A percentile compares a stretch with the other conserved stretches of the same genome.
These are phyloP conservation scores for Rhizomys pruinosus DNA, from an alignment of 2,113 vertebrate genomes.

Conservation along the genomic window DNA sequence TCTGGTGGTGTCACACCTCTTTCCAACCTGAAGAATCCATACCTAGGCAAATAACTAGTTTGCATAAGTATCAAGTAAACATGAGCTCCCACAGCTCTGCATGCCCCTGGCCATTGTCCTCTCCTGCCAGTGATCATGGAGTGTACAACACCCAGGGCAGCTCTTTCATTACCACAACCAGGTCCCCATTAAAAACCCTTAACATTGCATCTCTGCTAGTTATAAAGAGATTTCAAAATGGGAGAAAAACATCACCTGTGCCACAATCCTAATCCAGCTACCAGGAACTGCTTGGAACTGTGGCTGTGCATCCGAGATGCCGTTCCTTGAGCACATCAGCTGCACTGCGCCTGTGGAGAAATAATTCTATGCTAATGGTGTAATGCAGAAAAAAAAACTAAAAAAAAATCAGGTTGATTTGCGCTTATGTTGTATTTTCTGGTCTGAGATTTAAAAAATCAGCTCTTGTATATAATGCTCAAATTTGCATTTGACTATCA, in stretches of 20 bases:
- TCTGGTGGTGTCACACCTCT: background rate
- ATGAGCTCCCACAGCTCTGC: background rate
- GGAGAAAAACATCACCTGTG: background rate
- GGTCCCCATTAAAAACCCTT: background rate
- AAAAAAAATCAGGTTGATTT: background rate
- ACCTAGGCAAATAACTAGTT: background rate
- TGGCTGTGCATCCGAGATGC: background rate
- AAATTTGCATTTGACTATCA: conserved; percentile 14
- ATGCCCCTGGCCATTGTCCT: background rate
- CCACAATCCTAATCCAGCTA: background rate
- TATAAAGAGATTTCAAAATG: background rate
- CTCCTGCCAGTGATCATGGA: background rate
- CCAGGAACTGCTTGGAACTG: background rate
- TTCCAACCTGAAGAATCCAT: background rate
- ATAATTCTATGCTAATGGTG: background rate
- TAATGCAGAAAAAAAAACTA: background rate
- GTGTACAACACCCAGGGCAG: background rate
- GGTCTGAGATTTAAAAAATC: background rate
- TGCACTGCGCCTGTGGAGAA: background rate
- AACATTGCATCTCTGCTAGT: background rate
- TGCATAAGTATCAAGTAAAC: background rate
- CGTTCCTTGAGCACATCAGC: background rate
- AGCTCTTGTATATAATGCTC: background rate
- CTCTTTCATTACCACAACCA: background rate
- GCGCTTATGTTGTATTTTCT: conserved; percentile 19